Conservation (phyloP, 2,113 vertebrate species). For the Parus major region DNA sequence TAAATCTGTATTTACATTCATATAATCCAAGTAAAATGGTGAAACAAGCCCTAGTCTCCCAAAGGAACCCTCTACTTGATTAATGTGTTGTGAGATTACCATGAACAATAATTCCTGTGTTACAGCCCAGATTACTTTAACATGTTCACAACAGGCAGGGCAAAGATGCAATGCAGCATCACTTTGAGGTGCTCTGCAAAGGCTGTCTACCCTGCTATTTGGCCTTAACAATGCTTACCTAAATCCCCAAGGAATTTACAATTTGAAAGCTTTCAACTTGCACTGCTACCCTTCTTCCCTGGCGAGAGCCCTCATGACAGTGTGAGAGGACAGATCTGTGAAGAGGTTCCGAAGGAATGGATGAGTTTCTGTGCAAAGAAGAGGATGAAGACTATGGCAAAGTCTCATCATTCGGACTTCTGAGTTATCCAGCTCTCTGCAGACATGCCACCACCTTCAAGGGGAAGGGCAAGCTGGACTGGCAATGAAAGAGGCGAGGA, state of each 20-base stretch:
- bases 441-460: neutral
- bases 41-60: neutral
- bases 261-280: neutral
- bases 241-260: neutral
- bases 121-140: neutral
- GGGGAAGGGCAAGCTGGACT: neutral
- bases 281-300: neutral
- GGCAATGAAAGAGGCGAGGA: neutral
- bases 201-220: neutral
- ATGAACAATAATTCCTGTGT: neutral
- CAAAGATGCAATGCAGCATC: neutral
- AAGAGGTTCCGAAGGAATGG: neutral
- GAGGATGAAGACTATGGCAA: neutral
- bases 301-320: neutral
- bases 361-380: neutral
- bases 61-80: neutral
- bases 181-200: neutral
- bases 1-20: constrained; percentile 3
- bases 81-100: neutral
- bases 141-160: neutral
- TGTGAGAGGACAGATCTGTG: neutral
- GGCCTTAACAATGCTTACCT: neutral
- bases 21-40: neutral
- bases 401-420: neutral
- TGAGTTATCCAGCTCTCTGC: neutral